Evolutionary conservation across 2,113 vertebrate species (phyloP).

Genomic region (Cephalopholis sonnerati): DNA sequence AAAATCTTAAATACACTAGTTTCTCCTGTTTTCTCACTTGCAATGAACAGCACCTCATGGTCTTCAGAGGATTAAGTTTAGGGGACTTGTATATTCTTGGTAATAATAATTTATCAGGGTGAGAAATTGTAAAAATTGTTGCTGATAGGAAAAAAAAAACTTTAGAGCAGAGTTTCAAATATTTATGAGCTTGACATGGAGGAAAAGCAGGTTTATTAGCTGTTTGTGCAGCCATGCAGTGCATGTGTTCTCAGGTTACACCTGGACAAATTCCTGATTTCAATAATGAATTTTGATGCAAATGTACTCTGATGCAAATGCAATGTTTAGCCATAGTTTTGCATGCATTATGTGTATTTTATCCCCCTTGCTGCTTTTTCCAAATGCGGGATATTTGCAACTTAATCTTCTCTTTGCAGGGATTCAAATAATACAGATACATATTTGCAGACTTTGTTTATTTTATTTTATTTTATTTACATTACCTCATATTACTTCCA

Average conservation of each 20-base stretch:
- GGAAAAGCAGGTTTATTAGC: not conserved
- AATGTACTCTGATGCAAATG: conserved; percentile 32
- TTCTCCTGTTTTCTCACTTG: not conserved
- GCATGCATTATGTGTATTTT: conserved; percentile 17
- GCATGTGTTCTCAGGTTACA: not conserved
- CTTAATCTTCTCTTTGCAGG: not conserved
- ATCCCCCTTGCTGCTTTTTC: conserved; percentile 6
- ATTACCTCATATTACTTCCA: not conserved
- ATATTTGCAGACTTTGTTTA: not conserved
- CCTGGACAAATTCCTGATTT: not conserved
- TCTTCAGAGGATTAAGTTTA: not conserved
- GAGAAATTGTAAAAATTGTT: not conserved
- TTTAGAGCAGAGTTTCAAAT: not conserved
- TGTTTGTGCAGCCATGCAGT: not conserved
- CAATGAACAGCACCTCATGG: not conserved
- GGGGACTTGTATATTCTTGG: not conserved
- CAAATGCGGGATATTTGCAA: conserved; percentile 21
- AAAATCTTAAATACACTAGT: no score
- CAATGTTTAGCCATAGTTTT: conserved; percentile 20
- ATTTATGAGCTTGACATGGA: not conserved
- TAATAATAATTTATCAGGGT: not conserved
- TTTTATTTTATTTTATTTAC: conserved; percentile 4
- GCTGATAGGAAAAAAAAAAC: not conserved
- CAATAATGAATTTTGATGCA: conserved; percentile 23
- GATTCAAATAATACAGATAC: conserved; percentile 19